Percentiles rank a stretch among this genome's conserved stretches.
Conservation (phyloP, 2,797 vertebrate genomes). For the Synanceia verrucosa region DNA sequence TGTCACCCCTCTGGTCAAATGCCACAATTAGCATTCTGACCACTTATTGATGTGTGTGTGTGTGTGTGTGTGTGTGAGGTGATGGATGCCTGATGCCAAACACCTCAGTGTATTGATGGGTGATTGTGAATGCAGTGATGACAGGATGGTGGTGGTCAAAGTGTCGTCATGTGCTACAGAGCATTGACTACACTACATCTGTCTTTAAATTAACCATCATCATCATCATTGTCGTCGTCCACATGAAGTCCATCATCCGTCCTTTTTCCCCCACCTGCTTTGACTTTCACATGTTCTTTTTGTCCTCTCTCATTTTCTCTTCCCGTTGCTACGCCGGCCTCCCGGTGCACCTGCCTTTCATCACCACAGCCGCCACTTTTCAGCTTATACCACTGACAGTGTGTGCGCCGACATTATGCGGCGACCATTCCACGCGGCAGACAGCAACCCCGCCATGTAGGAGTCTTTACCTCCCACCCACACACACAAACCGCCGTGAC, state of each 20-base stretch:
- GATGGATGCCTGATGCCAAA: slow-evolving; percentile 88
- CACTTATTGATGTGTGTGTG: slow-evolving; percentile 83
- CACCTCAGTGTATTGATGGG: slow-evolving; percentile 75
- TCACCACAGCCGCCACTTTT: slow-evolving; percentile 72
- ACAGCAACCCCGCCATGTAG: slow-evolving; percentile 56
- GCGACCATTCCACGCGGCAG: slow-evolving; percentile 39
- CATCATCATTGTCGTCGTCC: too few species aligned
- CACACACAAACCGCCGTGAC: slow-evolving; percentile 38
- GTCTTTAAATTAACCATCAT: slow-evolving; percentile 1
- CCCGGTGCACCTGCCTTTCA: slow-evolving; percentile 68
- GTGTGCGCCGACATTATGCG: slow-evolving; percentile 49
- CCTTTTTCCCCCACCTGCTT: slow-evolving; percentile 44
- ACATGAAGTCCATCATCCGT: slow-evolving; percentile 9
- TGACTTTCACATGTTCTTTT: slow-evolving; percentile 79
- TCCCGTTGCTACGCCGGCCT: slow-evolving; percentile 52
- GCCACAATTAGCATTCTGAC: slow-evolving; percentile 93
- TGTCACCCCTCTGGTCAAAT: slow-evolving; percentile 77
- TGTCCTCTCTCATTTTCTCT: slow-evolving; percentile 61
- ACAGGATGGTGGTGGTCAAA: slow-evolving; percentile 13
- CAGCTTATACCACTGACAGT: slow-evolving; percentile 73
- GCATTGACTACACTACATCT: slow-evolving; percentile 22
- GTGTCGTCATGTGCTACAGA: slow-evolving; percentile 26
- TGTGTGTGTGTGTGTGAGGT: slow-evolving; percentile 66
- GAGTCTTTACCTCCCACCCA: slow-evolving; percentile 49
- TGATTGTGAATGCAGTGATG: slow-evolving; percentile 39